Conservation (phyloP, 2,888 invertebrate genomes). For the Harpalus rufipes region DNA sequence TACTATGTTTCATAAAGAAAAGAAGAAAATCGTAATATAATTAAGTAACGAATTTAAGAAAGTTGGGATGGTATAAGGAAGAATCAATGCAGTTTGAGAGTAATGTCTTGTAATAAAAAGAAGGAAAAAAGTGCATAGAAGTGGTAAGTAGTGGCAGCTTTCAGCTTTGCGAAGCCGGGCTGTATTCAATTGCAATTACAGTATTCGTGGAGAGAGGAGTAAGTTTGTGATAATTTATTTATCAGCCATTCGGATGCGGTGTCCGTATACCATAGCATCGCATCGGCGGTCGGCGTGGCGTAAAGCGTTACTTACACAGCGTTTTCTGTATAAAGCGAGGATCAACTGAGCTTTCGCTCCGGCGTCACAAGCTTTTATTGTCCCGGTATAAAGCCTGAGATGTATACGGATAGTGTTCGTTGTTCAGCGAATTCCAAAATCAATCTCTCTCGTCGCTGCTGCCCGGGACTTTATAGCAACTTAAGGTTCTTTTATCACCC, state of each 20-base stretch:
- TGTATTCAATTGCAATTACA: conserved; percentile 64
- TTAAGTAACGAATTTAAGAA: neutral
- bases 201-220: conserved; percentile 24
- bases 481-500: conserved; percentile 59
- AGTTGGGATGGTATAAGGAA: neutral
- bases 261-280: no score
- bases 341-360: conserved; percentile 62
- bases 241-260: conserved; percentile 70
- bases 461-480: conserved; percentile 56
- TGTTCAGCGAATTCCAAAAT: conserved; percentile 58
- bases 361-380: conserved; percentile 65
- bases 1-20: neutral
- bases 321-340: conserved; percentile 65
- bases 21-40: neutral
- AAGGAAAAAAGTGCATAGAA: neutral
- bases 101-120: neutral
- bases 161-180: neutral
- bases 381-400: conserved; percentile 56
- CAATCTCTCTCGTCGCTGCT: conserved; percentile 52
- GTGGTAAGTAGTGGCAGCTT: neutral
- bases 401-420: conserved; percentile 50
- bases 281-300: conserved; percentile 61
- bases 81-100: neutral
- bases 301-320: conserved; percentile 66
- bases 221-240: conserved; percentile 69